Base-by-base conservation (phyloP, 1,140 invertebrate genomes). In the Bursaphelenchus mucronatus region DNA sequence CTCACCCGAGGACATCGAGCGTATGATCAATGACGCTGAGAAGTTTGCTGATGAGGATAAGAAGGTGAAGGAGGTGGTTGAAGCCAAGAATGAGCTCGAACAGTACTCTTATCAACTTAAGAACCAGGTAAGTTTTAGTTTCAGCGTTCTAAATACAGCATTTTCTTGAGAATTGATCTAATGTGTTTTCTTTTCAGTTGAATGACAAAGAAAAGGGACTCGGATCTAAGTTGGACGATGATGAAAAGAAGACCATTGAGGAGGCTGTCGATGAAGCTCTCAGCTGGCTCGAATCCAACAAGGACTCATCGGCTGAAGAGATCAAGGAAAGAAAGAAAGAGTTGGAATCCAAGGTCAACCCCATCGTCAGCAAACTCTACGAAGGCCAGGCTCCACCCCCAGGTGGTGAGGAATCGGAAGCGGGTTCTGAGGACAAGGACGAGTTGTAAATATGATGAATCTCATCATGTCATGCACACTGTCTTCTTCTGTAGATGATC, bases 41-140 rank as follows among this genome's bases (percentile, higher is more conserved):
- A 93, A 93, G 81, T 98, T 97, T 82, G 92, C 94, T 21, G 94
- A 97, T 78, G 94, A 98, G 71, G 95, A 99, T 82, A 95, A 94
- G 85, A 94, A 92, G 84, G 83, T 95, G 45, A 98, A 98, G 84
- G 94, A 97, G 82, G 86, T 89, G 53, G 94, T 98, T 0, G 95
- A 98, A 81, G 89, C 94, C 0, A 88, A 92, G 58, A 86, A 87
- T 73, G 91, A 94, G 80, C 85, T 99, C 44, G 95, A 99, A 84
- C 94, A 92, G 40, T 97, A 97, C 76, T 92, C 92, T 0, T 99
- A 99, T 82, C 92, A 91, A 8, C 86, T 99, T 40, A 99, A 98
- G 85, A 97, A 95, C 83, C 96, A 99, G 82, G 67, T 76, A 43
- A 66, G 21, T 8, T 30, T n/a, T 50, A 21, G 6, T 8, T 58